These are phyloP conservation scores for Cyphomyrus discorhynchus DNA, from an alignment of 2,113 vertebrate species.

Conservation along the genomic window DNA sequence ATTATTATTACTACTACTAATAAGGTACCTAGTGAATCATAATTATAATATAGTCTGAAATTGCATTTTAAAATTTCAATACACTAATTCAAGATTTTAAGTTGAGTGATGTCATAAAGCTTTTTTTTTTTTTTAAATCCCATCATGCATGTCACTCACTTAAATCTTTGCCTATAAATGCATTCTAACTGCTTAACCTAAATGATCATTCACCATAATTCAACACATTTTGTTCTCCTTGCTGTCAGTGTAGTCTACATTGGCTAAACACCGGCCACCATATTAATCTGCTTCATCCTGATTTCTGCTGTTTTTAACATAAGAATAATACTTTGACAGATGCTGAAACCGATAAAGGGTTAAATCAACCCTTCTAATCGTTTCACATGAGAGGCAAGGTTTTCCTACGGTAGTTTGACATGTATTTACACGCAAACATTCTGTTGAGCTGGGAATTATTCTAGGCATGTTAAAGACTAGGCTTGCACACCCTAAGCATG, in stretches of 20 bases:
- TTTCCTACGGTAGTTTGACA: background rate
- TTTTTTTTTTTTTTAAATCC: background rate
- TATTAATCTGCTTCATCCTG: background rate
- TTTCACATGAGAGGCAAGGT: background rate
- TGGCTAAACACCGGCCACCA: background rate
- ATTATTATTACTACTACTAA: too few species aligned
- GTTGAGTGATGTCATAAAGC: background rate
- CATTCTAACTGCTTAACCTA: background rate
- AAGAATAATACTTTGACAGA: background rate
- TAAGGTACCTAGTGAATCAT: background rate
- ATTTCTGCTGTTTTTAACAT: background rate
- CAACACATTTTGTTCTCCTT: background rate
- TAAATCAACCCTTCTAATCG: background rate
- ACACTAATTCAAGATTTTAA: background rate
- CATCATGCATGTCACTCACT: background rate
- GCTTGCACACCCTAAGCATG: background rate
- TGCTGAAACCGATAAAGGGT: background rate
- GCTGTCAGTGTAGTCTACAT: background rate
- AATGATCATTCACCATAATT: background rate
- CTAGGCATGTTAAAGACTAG: background rate
- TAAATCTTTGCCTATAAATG: background rate
- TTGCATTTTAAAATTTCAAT: background rate
- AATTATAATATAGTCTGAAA: background rate
- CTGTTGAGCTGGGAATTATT: background rate
- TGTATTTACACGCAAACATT: conserved; percentile 11